A percentile compares a stretch with the other conserved stretches of the same genome.
phyloP scores from a whole-genome alignment of 2,888 invertebrate genomes.

The Rotaria macrura region DNA sequence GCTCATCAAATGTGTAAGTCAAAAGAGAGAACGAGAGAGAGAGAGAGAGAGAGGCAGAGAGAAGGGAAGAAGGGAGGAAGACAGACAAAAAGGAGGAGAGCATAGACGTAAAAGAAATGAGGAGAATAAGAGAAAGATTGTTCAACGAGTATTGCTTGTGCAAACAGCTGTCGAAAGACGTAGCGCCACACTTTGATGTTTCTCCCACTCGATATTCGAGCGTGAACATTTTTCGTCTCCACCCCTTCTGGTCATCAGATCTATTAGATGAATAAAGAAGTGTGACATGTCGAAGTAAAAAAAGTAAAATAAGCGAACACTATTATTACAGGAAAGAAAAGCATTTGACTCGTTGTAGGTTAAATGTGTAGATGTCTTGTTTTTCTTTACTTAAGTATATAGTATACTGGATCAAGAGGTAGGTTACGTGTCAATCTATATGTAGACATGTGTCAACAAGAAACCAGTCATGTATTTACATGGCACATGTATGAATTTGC shows the following conservation, averaged over 20 bases:
- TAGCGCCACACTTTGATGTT: slow-evolving; percentile 1
- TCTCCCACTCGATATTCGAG: neutral
- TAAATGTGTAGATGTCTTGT: neutral
- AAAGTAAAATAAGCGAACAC: neutral
- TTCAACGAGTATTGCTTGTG: neutral
- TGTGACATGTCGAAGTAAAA: neutral
- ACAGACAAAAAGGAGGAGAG: too few species aligned
- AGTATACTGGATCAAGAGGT: neutral
- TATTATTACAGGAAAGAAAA: neutral
- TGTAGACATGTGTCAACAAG: neutral
- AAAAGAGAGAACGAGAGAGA: too few species aligned
- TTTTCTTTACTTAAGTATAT: neutral
- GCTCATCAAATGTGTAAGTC: neutral
- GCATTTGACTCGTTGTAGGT: neutral
- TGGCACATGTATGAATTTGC: neutral
- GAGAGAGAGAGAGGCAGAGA: too few species aligned
- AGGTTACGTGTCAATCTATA: neutral
- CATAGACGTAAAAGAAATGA: neutral
- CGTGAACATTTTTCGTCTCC: neutral
- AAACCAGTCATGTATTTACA: neutral
- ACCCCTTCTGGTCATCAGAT: neutral
- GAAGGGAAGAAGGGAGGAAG: too few species aligned
- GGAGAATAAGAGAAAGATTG: neutral
- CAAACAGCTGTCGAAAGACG: neutral
- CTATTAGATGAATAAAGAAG: neutral